phyloP scores from a whole-genome alignment of 1,140 invertebrate species.

The Drosophila teissieri region DNA sequence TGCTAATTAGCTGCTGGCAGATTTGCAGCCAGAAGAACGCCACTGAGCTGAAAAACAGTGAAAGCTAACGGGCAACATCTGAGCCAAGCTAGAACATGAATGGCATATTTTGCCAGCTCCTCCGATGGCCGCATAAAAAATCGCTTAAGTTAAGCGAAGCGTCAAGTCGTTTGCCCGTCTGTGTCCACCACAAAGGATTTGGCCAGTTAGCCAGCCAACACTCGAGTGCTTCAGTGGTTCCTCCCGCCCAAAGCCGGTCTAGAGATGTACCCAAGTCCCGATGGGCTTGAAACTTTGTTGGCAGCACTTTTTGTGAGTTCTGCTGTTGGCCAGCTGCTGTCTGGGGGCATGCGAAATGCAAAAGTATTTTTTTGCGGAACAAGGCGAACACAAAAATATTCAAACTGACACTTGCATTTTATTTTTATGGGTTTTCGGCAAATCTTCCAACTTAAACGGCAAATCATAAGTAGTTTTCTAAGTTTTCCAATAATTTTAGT shows the following conservation, averaged over 20 bases:
- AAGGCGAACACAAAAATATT: constrained; percentile 14
- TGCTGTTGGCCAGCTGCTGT: constrained; percentile 24
- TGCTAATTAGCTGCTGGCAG: constrained; percentile 77
- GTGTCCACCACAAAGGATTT: constrained; percentile 74
- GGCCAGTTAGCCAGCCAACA: constrained; percentile 74
- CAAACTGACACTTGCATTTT: constrained; percentile 15
- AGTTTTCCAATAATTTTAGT: neutral
- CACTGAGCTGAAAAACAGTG: constrained; percentile 1
- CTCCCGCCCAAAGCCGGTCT: constrained; percentile 15
- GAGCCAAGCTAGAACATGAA: constrained; percentile 38
- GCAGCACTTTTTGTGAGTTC: constrained; percentile 12
- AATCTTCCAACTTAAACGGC: neutral
- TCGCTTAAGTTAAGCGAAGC: constrained; percentile 82
- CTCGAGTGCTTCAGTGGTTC: constrained; percentile 64
- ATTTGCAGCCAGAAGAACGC: constrained; percentile 49
- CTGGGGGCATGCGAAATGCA: constrained; percentile 1
- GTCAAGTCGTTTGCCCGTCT: constrained; percentile 78
- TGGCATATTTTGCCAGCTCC: constrained; percentile 53
- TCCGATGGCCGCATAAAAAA: constrained; percentile 71
- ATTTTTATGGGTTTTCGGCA: neutral
- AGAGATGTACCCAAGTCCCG: constrained; percentile 62
- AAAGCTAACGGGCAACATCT: constrained; percentile 22
- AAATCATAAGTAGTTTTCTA: neutral
- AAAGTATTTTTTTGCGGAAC: constrained; percentile 9
- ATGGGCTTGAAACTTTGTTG: constrained; percentile 37